A percentile compares a stretch with the other conserved stretches of the same genome.
Conservation (phyloP, 2,888 invertebrate genomes). For the Sarcophaga carnaria region DNA sequence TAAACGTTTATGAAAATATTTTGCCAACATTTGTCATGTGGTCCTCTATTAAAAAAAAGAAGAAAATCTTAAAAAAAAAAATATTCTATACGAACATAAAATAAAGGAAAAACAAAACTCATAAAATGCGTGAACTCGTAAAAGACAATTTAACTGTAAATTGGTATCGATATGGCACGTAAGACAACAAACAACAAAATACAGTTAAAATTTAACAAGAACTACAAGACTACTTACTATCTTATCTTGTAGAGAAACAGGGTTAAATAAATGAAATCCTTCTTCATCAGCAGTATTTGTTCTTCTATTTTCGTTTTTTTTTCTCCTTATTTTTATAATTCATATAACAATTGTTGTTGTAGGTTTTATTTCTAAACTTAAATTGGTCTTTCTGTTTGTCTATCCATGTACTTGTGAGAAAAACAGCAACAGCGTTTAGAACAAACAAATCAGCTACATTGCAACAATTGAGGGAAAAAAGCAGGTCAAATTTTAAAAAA, state of each 20-base stretch:
- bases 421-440: neutral
- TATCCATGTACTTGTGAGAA: neutral
- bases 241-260: conserved; percentile 57
- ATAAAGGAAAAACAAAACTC: conserved; percentile 1
- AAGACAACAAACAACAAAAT: conserved; percentile 18
- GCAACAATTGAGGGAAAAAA: conserved; percentile 49
- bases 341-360: conserved; percentile 8
- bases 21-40: conserved; percentile 55
- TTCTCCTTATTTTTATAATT: conserved; percentile 26
- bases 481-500: conserved; percentile 68
- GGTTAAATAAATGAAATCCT: conserved; percentile 57
- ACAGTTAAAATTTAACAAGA: neutral
- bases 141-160: conserved; percentile 48
- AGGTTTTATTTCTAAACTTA: conserved; percentile 15
- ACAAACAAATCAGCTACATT: conserved; percentile 13
- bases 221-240: conserved; percentile 16
- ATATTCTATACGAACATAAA: neutral
- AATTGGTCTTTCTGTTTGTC: conserved; percentile 19
- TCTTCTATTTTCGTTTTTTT: conserved; percentile 22
- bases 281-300: conserved; percentile 26
- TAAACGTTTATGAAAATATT: conserved; percentile 52
- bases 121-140: conserved; percentile 48
- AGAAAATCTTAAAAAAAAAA: neutral
- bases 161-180: conserved; percentile 37
- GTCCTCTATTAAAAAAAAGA: conserved; percentile 32